Percentiles rank a stretch among this genome's conserved stretches.
These are phyloP conservation scores for Battus philenor DNA, from an alignment of 1,140 invertebrate species.

Conservation along the genomic window DNA sequence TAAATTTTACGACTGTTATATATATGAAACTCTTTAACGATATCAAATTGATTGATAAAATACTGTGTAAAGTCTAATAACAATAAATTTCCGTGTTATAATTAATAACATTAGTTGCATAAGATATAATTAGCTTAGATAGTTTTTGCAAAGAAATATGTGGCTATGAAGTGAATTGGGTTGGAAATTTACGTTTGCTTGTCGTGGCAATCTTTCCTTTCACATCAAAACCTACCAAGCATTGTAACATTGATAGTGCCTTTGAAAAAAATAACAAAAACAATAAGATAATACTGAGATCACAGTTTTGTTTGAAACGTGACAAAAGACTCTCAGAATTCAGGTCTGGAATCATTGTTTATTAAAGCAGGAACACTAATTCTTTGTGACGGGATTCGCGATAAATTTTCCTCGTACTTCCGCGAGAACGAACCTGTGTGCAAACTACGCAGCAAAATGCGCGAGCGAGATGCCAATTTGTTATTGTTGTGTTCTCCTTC, in stretches of 20 bases:
- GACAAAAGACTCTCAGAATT: slow-evolving; percentile 24
- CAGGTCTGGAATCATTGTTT: slow-evolving; percentile 27
- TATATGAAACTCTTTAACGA: too few relatives aligned
- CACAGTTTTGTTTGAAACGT: slow-evolving; percentile 31
- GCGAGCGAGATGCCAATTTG: slow-evolving; percentile 55
- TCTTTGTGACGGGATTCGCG: slow-evolving; percentile 31
- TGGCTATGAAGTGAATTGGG: slow-evolving; percentile 43
- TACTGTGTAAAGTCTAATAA: too few relatives aligned
- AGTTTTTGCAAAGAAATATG: too few relatives aligned
- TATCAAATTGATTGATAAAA: too few relatives aligned
- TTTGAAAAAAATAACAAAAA: slow-evolving; percentile 25
- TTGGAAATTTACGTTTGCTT: slow-evolving; percentile 48
- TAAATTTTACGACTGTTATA: too few relatives aligned
- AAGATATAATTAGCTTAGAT: too few relatives aligned
- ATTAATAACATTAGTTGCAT: too few relatives aligned
- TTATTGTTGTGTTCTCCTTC: slow-evolving; percentile 58
- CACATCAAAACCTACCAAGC: slow-evolving; percentile 36
- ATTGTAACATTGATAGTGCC: slow-evolving; percentile 1
- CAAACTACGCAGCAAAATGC: slow-evolving; percentile 59
- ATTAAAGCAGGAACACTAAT: slow-evolving; percentile 26
- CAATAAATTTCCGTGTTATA: too few relatives aligned
- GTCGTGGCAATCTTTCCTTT: slow-evolving; percentile 36
- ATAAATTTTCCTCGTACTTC: slow-evolving; percentile 56
- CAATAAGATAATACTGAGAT: slow-evolving; percentile 31
- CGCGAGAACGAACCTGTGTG: slow-evolving; percentile 50